These are phyloP conservation scores for Bovichtus variegatus DNA, from an alignment of 2,797 vertebrate species.

Conservation along the genomic window DNA sequence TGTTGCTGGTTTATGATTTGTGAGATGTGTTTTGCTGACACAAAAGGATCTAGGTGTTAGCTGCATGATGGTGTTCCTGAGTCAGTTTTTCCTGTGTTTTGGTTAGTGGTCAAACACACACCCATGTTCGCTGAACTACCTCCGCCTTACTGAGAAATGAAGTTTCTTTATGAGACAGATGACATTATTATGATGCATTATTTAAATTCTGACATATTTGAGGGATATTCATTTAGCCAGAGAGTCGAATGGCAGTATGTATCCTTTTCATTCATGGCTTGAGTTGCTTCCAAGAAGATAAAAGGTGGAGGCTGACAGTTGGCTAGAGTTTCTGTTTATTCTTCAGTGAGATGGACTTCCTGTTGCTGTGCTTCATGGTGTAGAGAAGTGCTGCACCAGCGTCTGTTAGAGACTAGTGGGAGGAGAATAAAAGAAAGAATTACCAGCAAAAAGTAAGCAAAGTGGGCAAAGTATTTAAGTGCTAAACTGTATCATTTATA, in stretches of 20 bases:
- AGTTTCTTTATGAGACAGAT: conserved; percentile 1
- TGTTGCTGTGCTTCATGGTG: conserved; percentile 82
- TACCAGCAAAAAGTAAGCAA: not conserved
- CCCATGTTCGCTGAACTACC: not conserved
- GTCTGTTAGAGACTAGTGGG: conserved; percentile 77
- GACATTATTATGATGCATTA: not conserved
- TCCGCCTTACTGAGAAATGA: conserved; percentile 16
- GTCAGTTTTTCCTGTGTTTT: conserved; percentile 48
- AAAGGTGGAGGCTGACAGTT: conserved; percentile 29
- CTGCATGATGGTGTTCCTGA: conserved; percentile 56
- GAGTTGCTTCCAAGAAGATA: conserved; percentile 24
- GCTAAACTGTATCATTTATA: not conserved
- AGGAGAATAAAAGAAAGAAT: conserved; percentile 17
- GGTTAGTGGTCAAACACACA: conserved; percentile 32
- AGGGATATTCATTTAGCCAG: conserved; percentile 12
- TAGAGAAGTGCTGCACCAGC: conserved; percentile 79
- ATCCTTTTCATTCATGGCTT: conserved; percentile 8
- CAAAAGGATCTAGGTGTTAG: not conserved
- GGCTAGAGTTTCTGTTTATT: conserved; percentile 42
- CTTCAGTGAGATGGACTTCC: conserved; percentile 69
- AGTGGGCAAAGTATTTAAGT: not conserved
- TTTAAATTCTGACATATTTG: conserved; percentile 26
- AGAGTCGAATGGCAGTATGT: conserved; percentile 15
- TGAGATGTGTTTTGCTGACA: conserved; percentile 27
- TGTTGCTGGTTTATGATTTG: not conserved